These are phyloP conservation scores for Poeciliopsis prolifica DNA, from an alignment of 2,113 vertebrate species.

Conservation along the genomic window DNA sequence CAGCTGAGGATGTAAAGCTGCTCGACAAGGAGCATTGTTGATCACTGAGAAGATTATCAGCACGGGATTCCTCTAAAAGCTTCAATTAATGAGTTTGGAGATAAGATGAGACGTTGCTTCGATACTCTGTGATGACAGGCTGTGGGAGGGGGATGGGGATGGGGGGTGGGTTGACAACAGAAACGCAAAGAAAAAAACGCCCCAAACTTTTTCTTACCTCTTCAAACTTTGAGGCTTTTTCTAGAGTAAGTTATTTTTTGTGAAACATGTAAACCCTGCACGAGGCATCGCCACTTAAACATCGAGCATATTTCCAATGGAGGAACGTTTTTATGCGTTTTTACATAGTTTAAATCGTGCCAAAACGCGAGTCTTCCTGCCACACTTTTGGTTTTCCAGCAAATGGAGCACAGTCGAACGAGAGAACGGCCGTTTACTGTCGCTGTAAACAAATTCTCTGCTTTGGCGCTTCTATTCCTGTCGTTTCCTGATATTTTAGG, in stretches of 20 bases:
- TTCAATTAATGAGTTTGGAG: constrained; percentile 15
- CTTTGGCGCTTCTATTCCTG: constrained; percentile 19
- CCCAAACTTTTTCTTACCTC: background rate
- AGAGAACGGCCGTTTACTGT: background rate
- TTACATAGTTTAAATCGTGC: no score
- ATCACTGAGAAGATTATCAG: constrained; percentile 17
- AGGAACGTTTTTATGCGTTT: background rate
- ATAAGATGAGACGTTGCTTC: constrained; percentile 7
- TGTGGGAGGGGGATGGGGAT: no score
- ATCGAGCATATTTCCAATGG: background rate
- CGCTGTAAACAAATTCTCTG: constrained; percentile 3
- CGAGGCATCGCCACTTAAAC: background rate
- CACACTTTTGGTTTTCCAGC: background rate
- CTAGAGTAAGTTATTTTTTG: background rate
- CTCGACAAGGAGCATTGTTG: constrained; percentile 4
- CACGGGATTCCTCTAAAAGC: constrained; percentile 7
- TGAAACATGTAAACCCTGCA: background rate
- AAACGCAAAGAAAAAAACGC: background rate
- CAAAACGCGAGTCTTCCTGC: background rate
- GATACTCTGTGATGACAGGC: constrained; percentile 2
- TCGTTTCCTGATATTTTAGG: constrained; percentile 32
- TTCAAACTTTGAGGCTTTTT: no score
- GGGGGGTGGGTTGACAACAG: no score
- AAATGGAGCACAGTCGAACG: background rate
- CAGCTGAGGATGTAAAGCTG: background rate